Base-by-base conservation (phyloP, 64 coral and sea anemone species). In the Actinia equina region DNA sequence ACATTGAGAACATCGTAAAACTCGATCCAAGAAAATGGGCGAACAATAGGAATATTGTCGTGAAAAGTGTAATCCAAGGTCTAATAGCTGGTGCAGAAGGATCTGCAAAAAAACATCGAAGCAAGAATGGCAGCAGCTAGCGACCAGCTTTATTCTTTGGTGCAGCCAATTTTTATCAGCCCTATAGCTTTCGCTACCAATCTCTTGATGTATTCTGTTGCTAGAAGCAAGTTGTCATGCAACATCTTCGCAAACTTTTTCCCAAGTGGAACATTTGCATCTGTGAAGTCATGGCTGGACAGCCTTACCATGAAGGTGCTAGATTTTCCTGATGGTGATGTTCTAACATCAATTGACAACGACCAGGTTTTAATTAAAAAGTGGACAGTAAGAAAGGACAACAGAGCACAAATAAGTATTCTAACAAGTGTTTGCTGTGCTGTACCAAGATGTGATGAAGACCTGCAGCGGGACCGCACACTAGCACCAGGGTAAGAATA, bases 391-490 rank as follows among this genome's bases (percentile, higher is more conserved):
- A 0, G 89, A 2, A 91, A 91, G 49, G 89, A 89, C 25, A 91
- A 91, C 63, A 52, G 83, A 18, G 83, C 89, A 85, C 89, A 85
- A 43, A 77, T 91, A 44, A 91, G 89, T 86, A n/a, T n/a, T n/a
- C n/a, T n/a, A n/a, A n/a, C n/a, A n/a, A n/a, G n/a, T n/a, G n/a
- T n/a, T n/a, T n/a, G n/a, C n/a, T n/a, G n/a, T n/a, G n/a, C n/a
- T n/a, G n/a, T n/a, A n/a, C n/a, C n/a, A n/a, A n/a, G n/a, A n/a
- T n/a, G n/a, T n/a, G n/a, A n/a, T n/a, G n/a, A n/a, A n/a, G n/a
- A n/a, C n/a, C n/a, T n/a, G n/a, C n/a, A n/a, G n/a, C n/a, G n/a
- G n/a, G n/a, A n/a, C n/a, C n/a, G n/a, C n/a, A n/a, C n/a, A n/a
- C n/a, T n/a, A n/a, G n/a, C n/a, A n/a, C n/a, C n/a, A n/a, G n/a